phyloP scores from a whole-genome alignment of 1,140 invertebrate species.

The Brachionus koreanus region DNA sequence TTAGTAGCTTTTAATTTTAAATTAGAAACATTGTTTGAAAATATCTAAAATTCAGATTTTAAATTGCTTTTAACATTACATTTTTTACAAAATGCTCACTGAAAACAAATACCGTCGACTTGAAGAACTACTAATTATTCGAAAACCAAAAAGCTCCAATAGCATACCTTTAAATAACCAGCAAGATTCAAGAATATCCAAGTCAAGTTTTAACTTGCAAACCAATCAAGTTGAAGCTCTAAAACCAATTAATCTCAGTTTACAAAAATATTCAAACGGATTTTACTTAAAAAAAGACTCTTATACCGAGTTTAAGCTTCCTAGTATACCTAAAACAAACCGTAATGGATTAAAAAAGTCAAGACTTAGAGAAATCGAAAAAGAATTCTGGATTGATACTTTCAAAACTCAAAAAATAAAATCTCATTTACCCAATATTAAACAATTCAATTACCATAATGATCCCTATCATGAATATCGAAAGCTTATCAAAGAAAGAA shows the following conservation, averaged over 20 bases:
- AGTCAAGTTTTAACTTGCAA: background rate
- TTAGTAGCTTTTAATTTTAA: background rate
- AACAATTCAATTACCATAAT: background rate
- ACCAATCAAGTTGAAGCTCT: background rate
- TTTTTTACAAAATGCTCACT: background rate
- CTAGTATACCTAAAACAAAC: background rate
- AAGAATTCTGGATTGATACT: background rate
- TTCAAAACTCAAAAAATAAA: background rate
- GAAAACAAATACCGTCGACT: background rate
- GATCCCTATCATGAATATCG: background rate
- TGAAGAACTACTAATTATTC: background rate
- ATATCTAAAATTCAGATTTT: slow-evolving; percentile 1
- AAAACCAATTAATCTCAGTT: background rate
- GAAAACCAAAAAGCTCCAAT: background rate
- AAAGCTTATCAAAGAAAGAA: slow-evolving; percentile 16
- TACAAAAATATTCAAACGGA: slow-evolving; percentile 6
- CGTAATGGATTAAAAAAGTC: background rate
- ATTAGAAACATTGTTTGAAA: background rate
- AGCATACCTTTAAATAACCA: background rate
- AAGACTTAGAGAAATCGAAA: background rate
- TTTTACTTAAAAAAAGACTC: slow-evolving; percentile 10
- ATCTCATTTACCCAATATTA: background rate
- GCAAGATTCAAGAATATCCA: background rate
- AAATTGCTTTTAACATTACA: background rate
- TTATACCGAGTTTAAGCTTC: background rate